These are phyloP conservation scores for Copidosoma floridanum DNA, from an alignment of 1,140 invertebrate species.

Conservation along the genomic window DNA sequence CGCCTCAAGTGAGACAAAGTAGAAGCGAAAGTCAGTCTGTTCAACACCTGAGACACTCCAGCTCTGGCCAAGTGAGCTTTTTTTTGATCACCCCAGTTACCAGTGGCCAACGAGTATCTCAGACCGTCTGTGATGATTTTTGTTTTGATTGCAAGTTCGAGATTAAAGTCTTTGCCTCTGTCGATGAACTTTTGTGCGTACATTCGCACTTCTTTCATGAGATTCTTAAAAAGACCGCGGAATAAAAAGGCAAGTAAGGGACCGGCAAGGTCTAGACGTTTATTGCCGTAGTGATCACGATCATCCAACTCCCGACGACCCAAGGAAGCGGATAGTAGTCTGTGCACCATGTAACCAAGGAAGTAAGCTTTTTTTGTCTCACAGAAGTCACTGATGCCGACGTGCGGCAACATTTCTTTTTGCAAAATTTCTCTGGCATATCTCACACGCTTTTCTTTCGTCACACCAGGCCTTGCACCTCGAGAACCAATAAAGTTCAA, in stretches of 20 bases:
- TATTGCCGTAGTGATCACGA: constrained; percentile 99
- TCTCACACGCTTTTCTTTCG: constrained; percentile 96
- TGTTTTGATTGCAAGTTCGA: constrained; percentile 39
- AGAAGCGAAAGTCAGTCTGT: constrained; percentile 38
- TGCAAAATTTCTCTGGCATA: constrained; percentile 98
- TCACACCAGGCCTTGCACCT: constrained; percentile 93
- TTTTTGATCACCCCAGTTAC: constrained; percentile 43
- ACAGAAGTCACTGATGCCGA: constrained; percentile 96
- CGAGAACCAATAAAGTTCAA: constrained; percentile 97
- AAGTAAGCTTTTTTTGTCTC: constrained; percentile 99
- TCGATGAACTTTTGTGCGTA: constrained; percentile 99
- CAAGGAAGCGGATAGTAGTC: constrained; percentile 87
- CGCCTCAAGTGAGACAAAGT: constrained; percentile 38
- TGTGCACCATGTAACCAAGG: constrained; percentile 97
- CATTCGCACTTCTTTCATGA: constrained; percentile 93
- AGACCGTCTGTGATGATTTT: constrained; percentile 40
- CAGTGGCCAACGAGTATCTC: constrained; percentile 39
- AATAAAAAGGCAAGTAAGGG: constrained; percentile 94
- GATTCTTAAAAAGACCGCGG: constrained; percentile 87
- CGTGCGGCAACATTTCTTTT: constrained; percentile 99
- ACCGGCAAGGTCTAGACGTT: constrained; percentile 93
- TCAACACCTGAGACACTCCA: constrained; percentile 40
- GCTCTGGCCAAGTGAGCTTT: constrained; percentile 38
- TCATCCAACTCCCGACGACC: constrained; percentile 96
- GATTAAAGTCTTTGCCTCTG: constrained; percentile 59